Conservation (phyloP, 2,797 vertebrate species). For the Sebastolobus alascanus region DNA sequence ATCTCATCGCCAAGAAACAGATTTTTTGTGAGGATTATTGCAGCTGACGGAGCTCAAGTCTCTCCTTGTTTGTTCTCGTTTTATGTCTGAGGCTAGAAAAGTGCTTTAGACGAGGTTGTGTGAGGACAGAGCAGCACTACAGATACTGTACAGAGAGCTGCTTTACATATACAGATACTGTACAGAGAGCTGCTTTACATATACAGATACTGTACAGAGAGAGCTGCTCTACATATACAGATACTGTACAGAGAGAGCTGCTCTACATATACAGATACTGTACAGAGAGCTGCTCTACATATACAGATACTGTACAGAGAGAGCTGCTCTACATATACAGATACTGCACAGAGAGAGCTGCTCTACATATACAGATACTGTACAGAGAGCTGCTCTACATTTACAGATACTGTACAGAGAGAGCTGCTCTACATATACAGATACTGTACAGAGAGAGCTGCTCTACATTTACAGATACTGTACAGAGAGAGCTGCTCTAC, state of each 20-base stretch:
- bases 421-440: background rate
- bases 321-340: background rate
- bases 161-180: background rate
- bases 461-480: background rate
- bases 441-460: too few relatives aligned
- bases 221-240: background rate
- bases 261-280: background rate
- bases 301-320: too few relatives aligned
- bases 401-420: background rate
- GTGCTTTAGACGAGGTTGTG: background rate
- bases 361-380: background rate
- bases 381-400: background rate
- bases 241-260: too few relatives aligned
- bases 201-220: background rate
- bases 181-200: background rate
- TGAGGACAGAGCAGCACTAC: conserved; percentile 9
- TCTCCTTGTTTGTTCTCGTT: conserved; percentile 13
- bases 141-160: background rate
- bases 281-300: background rate
- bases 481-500: background rate
- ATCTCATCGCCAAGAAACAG: conserved; percentile 26
- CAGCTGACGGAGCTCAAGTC: conserved; percentile 5
- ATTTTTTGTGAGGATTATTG: conserved; percentile 45
- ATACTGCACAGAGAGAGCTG: background rate
- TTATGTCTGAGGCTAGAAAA: conserved; percentile 17